Conservation (phyloP, 92 coral and sea anemone species). For the Siderastrea siderea region DNA sequence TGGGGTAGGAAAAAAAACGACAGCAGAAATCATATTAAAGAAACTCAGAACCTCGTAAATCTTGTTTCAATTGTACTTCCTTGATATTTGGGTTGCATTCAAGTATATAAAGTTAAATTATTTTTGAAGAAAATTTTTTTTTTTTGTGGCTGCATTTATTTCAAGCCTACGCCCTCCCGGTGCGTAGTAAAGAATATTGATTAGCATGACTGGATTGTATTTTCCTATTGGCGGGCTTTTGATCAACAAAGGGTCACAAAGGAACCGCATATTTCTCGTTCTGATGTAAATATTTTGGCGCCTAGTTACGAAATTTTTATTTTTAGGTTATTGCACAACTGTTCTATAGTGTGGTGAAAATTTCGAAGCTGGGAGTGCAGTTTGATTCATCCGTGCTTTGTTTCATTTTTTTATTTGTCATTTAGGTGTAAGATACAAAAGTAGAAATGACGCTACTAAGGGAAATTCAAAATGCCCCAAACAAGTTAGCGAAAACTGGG, state of each 20-base stretch:
- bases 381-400: slow-evolving; percentile 1
- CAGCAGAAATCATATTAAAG: neutral
- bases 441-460: no score
- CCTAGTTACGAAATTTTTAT: neutral
- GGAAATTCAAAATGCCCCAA: no score
- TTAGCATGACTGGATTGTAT: neutral
- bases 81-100: no score
- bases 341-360: neutral
- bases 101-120: no score
- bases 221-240: slow-evolving; percentile 16
- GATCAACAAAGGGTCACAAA: neutral
- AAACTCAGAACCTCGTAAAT: neutral
- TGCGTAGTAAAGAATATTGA: neutral
- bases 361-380: slow-evolving; percentile 2
- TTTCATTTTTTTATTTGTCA: neutral
- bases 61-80: neutral
- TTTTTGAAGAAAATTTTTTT: neutral
- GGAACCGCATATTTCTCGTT: neutral
- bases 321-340: slow-evolving; percentile 18
- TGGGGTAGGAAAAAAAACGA: neutral
- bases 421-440: no score
- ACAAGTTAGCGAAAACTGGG: no score
- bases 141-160: neutral
- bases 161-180: neutral
- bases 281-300: slow-evolving; percentile 3